A percentile compares a stretch with the other conserved stretches of the same genome.
phyloP scores from a whole-genome alignment of 92 coral and sea anemone species.

The Pocillopora grandis region DNA sequence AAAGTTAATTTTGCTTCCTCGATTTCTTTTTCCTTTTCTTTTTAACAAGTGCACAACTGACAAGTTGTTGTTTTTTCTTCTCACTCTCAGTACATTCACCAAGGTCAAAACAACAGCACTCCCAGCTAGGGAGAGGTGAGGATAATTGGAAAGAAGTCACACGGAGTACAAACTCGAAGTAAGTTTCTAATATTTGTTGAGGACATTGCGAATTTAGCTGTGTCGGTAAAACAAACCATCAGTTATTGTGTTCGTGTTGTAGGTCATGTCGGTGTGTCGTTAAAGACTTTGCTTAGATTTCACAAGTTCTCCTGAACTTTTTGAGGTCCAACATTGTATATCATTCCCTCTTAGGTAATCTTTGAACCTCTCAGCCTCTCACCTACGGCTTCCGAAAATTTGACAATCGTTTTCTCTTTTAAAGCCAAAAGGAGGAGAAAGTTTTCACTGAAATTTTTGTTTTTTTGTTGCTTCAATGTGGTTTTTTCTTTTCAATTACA shows the following conservation, averaged over 20 bases:
- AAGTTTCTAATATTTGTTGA: constrained; percentile 24
- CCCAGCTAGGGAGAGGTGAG: constrained; percentile 58
- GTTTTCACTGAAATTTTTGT: not conserved
- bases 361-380: too few relatives aligned
- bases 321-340: too few relatives aligned
- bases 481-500: constrained; percentile 25
- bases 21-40: too few relatives aligned
- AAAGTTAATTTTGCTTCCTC: too few relatives aligned
- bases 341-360: too few relatives aligned
- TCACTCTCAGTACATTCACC: constrained; percentile 67
- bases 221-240: not conserved
- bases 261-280: too few relatives aligned
- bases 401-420: too few relatives aligned
- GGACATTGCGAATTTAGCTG: not conserved
- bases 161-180: constrained; percentile 89
- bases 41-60: not conserved
- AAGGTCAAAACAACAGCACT: constrained; percentile 67
- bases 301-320: too few relatives aligned
- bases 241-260: constrained; percentile 53
- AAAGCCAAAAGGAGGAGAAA: too few relatives aligned
- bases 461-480: constrained; percentile 8
- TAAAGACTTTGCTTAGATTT: too few relatives aligned
- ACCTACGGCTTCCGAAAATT: too few relatives aligned
- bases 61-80: not conserved
- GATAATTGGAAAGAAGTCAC: constrained; percentile 99